Evolutionary conservation across 2,888 invertebrate genomes (phyloP), one percentile per base, ranked within the genome.

Genomic region (Dendrolimus houi): DNA sequence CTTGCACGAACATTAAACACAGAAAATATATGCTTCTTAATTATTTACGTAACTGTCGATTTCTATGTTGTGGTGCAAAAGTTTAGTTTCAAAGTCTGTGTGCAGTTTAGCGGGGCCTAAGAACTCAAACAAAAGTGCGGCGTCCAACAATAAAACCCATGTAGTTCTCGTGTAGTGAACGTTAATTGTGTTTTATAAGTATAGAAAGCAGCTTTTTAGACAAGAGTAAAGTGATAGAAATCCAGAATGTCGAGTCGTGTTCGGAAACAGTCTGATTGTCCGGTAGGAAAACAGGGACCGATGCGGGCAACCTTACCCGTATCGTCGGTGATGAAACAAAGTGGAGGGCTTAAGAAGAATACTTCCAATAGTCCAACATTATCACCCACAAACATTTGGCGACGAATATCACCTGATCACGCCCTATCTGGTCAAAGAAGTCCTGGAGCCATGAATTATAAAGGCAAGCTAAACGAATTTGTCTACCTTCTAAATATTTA

Each of bases 241-340:
- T 67, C 57, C 59, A 83, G 76, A 68, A 93, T 93, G 93, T 92
- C 93, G 77, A 89, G 92, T 70, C 92, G 92, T 70, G 92, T 92
- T 69, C 92, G 94, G 70, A 94, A 94, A 86, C 93, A 94, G 75
- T 93, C 94, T 60, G 94, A 94, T 74, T 93, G 92, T 77, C 92
- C 93, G 64, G 86, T 85, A 69, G 83, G 85, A 57, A 90, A 90
- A 71, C 86, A 87, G 83, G 95, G 94, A 58, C 95, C 95, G 66
- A 93, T 95, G 93, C 92, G 94, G 79, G 95, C 95, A 59, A 95
- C 95, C 60, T 88, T 95, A 76, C 95, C 95, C 68, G 94, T 95
- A 74, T 93, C 94, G 58, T 95, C 95, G 60, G 92, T 95, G 64
- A 91, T 95, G 81, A 93, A 94, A 75, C 92, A 92, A 74, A 92